phyloP scores from a whole-genome alignment of 2,888 invertebrate genomes.

The Brenthis ino region DNA sequence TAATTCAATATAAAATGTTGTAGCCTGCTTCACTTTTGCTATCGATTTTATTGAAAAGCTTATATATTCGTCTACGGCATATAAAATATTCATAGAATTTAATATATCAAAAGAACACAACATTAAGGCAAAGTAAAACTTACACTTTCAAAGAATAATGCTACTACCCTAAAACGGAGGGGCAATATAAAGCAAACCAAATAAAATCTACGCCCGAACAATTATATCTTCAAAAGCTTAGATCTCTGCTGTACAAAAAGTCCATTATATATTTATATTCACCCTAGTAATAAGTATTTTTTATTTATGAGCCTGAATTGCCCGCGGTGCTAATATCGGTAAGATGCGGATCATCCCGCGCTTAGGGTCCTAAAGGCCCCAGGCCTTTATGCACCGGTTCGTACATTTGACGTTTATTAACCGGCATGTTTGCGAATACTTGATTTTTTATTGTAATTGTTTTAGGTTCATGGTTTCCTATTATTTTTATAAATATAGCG shows the following conservation, averaged over 20 bases:
- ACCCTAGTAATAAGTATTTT: constrained; percentile 72
- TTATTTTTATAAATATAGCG: too few relatives aligned
- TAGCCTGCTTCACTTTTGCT: too few relatives aligned
- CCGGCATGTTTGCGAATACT: constrained; percentile 54
- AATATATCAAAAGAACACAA: too few relatives aligned
- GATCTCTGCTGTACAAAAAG: constrained; percentile 45
- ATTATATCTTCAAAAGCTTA: constrained; percentile 28
- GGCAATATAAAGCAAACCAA: constrained; percentile 6
- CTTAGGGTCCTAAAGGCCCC: constrained; percentile 49
- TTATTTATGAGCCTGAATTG: constrained; percentile 70
- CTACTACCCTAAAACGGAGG: neutral
- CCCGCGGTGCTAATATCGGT: constrained; percentile 77
- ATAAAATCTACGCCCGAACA: constrained; percentile 18
- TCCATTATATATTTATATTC: constrained; percentile 63
- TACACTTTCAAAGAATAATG: constrained; percentile 4
- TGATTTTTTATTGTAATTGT: constrained; percentile 44
- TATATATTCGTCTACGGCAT: too few relatives aligned
- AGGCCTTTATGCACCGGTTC: constrained; percentile 59
- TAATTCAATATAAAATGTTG: too few relatives aligned
- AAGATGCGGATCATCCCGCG: constrained; percentile 71
- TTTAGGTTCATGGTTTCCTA: constrained; percentile 2
- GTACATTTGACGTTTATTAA: constrained; percentile 68
- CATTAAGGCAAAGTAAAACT: neutral
- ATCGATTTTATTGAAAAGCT: too few relatives aligned
- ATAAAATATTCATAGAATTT: too few relatives aligned